These are phyloP conservation scores for Agrotis segetum DNA, from an alignment of 2,888 invertebrate genomes.

Conservation along the genomic window DNA sequence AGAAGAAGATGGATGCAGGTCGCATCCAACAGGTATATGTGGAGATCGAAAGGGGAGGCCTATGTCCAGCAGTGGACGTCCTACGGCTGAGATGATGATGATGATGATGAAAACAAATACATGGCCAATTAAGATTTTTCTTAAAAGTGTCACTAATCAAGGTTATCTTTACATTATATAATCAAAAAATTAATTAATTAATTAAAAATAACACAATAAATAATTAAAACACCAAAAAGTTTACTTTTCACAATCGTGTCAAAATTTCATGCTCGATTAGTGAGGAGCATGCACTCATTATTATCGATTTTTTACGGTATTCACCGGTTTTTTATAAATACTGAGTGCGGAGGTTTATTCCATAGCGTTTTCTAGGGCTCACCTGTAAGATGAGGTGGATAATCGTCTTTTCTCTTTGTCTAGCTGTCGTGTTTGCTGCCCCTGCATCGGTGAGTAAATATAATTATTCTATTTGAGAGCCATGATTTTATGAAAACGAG, in stretches of 20 bases:
- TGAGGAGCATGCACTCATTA: constrained; percentile 64
- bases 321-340: constrained; percentile 59
- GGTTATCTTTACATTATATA: constrained; percentile 18
- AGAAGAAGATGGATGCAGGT: no score
- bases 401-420: constrained; percentile 62
- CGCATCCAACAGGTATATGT: no score
- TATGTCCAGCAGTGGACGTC: no score
- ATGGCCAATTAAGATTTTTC: neutral
- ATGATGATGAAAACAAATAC: no score
- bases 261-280: constrained; percentile 67
- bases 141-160: neutral
- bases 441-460: constrained; percentile 51
- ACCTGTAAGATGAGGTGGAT: constrained; percentile 67
- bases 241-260: constrained; percentile 29
- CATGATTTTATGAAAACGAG: neutral
- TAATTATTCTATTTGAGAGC: neutral
- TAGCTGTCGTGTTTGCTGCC: constrained; percentile 56
- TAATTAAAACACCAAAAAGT: constrained; percentile 32
- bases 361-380: constrained; percentile 45
- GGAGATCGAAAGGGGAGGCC: no score
- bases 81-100: no score
- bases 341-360: constrained; percentile 16
- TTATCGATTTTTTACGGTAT: constrained; percentile 67
- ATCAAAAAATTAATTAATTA: constrained; percentile 36
- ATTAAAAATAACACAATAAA: constrained; percentile 41